These are phyloP conservation scores for Catocala fraxini DNA, from an alignment of 2,888 invertebrate species.

Conservation along the genomic window DNA sequence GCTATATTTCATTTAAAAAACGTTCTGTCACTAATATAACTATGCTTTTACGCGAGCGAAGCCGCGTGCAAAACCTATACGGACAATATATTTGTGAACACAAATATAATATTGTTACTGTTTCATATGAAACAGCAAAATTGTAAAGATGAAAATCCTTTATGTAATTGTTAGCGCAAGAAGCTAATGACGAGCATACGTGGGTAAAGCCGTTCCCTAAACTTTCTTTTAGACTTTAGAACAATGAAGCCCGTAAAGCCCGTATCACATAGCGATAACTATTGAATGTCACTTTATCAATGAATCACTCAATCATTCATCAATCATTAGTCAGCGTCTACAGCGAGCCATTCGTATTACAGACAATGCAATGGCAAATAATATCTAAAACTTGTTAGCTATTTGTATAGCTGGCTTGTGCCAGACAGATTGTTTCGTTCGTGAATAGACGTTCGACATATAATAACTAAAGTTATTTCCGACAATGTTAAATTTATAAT, in stretches of 20 bases:
- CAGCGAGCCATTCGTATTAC: slow-evolving; percentile 56
- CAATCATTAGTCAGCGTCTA: slow-evolving; percentile 76
- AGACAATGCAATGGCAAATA: slow-evolving; percentile 70
- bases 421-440: slow-evolving; percentile 43
- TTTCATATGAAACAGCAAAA: not conserved
- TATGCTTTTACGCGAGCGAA: not conserved
- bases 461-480: no score
- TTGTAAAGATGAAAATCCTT: slow-evolving; percentile 4
- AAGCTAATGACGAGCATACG: slow-evolving; percentile 19
- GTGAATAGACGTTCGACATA: slow-evolving; percentile 1
- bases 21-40: no score
- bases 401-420: slow-evolving; percentile 36
- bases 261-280: slow-evolving; percentile 58
- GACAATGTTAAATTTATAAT: no score
- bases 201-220: slow-evolving; percentile 32
- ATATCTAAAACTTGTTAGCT: slow-evolving; percentile 56
- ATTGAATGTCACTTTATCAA: slow-evolving; percentile 70
- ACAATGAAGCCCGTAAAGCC: slow-evolving; percentile 37
- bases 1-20: no score
- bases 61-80: no score
- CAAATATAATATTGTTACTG: no score
- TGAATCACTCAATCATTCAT: slow-evolving; percentile 77
- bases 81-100: no score
- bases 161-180: slow-evolving; percentile 6
- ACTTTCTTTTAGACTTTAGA: slow-evolving; percentile 53